A percentile compares a stretch with the other conserved stretches of the same genome.
Evolutionary conservation across 2,797 vertebrate genomes (phyloP).

Genomic region (Notolabrus celidotus): DNA sequence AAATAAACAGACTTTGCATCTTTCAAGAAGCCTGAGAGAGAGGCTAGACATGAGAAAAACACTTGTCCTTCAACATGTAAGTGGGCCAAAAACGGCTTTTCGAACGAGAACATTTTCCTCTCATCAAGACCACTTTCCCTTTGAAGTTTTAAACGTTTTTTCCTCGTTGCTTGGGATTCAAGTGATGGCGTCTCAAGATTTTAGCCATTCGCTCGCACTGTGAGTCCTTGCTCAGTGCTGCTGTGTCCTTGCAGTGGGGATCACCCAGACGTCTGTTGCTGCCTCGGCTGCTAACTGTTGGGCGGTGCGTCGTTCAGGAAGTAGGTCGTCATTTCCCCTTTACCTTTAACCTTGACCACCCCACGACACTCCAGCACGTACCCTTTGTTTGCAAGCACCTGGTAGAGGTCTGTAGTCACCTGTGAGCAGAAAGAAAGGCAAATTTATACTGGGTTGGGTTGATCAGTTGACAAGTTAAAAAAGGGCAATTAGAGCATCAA

Average conservation of each 20-base stretch:
- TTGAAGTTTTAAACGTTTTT: conserved; percentile 65
- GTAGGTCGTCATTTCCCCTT: conserved; percentile 98
- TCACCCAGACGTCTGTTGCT: conserved; percentile 57
- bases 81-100: conserved; percentile 71
- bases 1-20: conserved; percentile 90
- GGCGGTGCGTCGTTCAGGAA: conserved; percentile 94
- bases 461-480: no score
- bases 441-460: not conserved
- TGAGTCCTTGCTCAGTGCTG: conserved; percentile 76
- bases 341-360: conserved; percentile 96
- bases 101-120: conserved; percentile 71
- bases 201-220: conserved; percentile 75
- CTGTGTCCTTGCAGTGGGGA: conserved; percentile 68
- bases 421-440: conserved; percentile 53
- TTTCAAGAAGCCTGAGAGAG: conserved; percentile 87
- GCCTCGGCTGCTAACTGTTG: conserved; percentile 88
- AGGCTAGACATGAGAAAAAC: conserved; percentile 86
- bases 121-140: conserved; percentile 70
- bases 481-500: no score
- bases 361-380: conserved; percentile 94
- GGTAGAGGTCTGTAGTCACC: conserved; percentile 95
- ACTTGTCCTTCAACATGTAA: conserved; percentile 77
- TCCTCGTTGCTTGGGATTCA: conserved; percentile 77
- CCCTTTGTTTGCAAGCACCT: conserved; percentile 92
- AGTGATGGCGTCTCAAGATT: conserved; percentile 81